phyloP scores from a whole-genome alignment of 2,113 vertebrate genomes.

The Sylvietta virens region DNA sequence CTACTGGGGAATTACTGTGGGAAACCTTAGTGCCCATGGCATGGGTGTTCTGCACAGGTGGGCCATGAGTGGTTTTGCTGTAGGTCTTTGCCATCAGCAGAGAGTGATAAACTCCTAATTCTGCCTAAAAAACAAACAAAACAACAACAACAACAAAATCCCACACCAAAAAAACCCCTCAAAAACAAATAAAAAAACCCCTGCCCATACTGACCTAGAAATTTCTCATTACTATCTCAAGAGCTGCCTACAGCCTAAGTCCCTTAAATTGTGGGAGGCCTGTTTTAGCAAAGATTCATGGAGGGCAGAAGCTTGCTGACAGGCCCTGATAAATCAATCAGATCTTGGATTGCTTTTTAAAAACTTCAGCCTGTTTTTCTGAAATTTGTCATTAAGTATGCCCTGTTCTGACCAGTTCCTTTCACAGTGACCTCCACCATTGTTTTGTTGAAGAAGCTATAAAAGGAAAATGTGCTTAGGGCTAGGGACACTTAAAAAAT shows the following conservation, averaged over 20 bases:
- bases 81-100: neutral
- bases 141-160: neutral
- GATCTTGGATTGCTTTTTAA: neutral
- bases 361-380: neutral
- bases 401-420: neutral
- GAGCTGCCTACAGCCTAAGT: neutral
- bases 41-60: neutral
- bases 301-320: neutral
- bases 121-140: neutral
- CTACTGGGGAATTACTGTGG: neutral
- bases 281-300: neutral
- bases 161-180: neutral
- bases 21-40: neutral
- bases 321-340: constrained; percentile 20
- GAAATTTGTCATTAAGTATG: neutral
- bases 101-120: neutral
- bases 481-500: neutral
- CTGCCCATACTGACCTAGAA: neutral
- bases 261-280: neutral
- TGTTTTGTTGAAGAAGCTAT: neutral
- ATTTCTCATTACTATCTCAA: neutral
- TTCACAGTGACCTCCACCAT: neutral
- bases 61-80: neutral
- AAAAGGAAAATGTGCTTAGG: neutral
- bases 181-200: too few relatives aligned